Evolutionary conservation across 2,797 vertebrate species (phyloP), one percentile per base, ranked within the genome.

Genomic region (Pseudochirops corinnae): DNA sequence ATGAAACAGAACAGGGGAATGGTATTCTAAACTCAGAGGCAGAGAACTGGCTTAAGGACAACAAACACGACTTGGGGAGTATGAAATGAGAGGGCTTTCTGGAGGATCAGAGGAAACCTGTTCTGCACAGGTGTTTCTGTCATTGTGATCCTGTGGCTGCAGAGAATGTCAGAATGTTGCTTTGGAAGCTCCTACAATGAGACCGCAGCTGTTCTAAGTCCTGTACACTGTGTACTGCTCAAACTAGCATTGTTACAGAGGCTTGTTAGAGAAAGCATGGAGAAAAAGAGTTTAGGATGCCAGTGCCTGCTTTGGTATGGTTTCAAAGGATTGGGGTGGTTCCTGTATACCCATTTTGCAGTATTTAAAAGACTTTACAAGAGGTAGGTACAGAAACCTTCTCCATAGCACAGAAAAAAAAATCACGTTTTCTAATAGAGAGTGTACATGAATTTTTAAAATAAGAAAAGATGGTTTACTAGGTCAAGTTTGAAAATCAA

Each of bases 41-140:
- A 92, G 96, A 93, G 96, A 97, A 91, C 98, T 96, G 98, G 96
- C 97, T 98, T 97, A 96, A 97, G 98, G 97, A 97, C 98, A 97
- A 90, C 55, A 90, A 96, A 98, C 97, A 97, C 97, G 97, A 97
- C 93, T 98, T 97, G 91, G 97, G 98, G 98, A 98, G 95, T 93
- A 95, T 96, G 97, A 97, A 97, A 95, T 97, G 55, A 97, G 96
- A 98, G 92, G 97, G 98, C 98, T 98, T 98, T 98, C 98, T 98
- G 97, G 98, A 98, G 98, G 98, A 98, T 98, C 98, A 98, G 98
- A 98, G 98, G 95, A 98, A 98, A 98, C 98, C 98, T 98, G 98
- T 98, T 98, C 96, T 94, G 97, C 98, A 98, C 98, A 98, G 98
- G 98, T 99, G 99, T 97, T 98, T 96, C 98, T 98, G 97, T 98